Evolutionary conservation across 2,113 vertebrate species (phyloP), one percentile per base, ranked within the genome.

Genomic region (Brienomyrus longianalis): DNA sequence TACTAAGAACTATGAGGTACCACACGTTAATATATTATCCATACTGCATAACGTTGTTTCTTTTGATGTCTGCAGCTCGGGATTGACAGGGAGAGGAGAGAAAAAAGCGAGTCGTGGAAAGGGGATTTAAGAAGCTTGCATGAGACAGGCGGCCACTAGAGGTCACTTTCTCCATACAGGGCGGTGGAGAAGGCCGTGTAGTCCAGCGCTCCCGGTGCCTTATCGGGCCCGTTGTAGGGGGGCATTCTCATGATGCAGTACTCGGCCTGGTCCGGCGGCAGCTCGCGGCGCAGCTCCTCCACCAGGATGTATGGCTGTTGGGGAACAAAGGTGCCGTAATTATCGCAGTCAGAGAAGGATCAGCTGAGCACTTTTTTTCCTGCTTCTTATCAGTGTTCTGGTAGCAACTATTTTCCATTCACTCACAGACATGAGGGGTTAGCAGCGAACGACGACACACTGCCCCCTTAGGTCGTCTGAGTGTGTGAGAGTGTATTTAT

Each of bases 231-330:
- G 0, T 95, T 95, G 92, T 96, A 98, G 0, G 95, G 91, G 0
- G 97, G 96, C 97, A 97, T 97, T 88, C 96, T 96, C 93, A 96
- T 96, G 92, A 97, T 96, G 93, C 97, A 97, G 91, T 97, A 97
- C 91, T 97, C 96, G 87, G 97, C 97, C 94, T 97, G 97, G 45
- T 97, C 97, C 1, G 96, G 95, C 83, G 97, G 97, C 91, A 98
- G 94, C 93, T 97, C 97, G 47, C 96, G 94, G 2, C 96, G 96
- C 89, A 98, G 92, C 92, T 98, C 97, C 7, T 97, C 97, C 0
- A 96, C 95, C 90, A 97, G 93, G 92, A 98, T 97, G n/a, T 97
- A 97, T 0, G 95, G 31, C 92, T 93, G 52, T 43, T 84, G 88
- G 84, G 50, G 19, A 23, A 74, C 17, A 27, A 54, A 31, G 70